Percentiles rank a stretch among this genome's conserved stretches.
phyloP scores from a whole-genome alignment of 2,888 invertebrate genomes.

The Itoplectis maculator region DNA sequence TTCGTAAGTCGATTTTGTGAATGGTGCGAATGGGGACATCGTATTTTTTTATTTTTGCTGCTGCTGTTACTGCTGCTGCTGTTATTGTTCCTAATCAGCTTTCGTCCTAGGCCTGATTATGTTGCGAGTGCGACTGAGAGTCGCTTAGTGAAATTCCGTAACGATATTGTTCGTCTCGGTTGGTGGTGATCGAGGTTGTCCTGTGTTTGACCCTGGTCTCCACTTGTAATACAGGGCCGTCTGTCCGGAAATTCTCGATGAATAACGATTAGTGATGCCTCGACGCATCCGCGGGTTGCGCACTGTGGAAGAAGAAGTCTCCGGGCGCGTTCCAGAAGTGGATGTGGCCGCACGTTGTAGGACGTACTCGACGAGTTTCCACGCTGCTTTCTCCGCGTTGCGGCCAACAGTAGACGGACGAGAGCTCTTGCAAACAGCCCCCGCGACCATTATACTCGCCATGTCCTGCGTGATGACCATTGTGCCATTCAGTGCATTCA shows the following conservation, averaged over 20 bases:
- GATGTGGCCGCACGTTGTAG: no score
- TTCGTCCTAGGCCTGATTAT: slow-evolving; percentile 5
- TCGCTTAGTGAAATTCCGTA: background rate
- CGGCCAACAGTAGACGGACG: background rate
- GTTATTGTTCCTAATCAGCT: background rate
- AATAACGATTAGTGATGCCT: slow-evolving; percentile 10
- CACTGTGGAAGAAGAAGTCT: background rate
- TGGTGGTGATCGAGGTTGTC: background rate
- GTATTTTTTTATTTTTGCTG: no score
- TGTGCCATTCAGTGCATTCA: background rate
- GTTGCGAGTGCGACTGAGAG: background rate
- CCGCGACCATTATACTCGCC: slow-evolving; percentile 14
- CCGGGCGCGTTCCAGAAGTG: no score
- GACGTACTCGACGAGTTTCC: slow-evolving; percentile 3
- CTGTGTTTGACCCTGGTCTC: background rate
- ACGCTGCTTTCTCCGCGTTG: background rate
- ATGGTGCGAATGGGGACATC: no score
- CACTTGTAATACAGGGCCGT: no score
- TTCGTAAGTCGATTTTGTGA: no score
- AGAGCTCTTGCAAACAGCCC: slow-evolving; percentile 10
- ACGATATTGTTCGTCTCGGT: background rate
- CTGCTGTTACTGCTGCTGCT: background rate
- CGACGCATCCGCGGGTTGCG: background rate
- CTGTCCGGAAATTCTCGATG: background rate
- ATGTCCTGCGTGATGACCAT: slow-evolving; percentile 17